Conservation (phyloP, 2,888 invertebrate genomes). For the Cataglyphis albicans region DNA sequence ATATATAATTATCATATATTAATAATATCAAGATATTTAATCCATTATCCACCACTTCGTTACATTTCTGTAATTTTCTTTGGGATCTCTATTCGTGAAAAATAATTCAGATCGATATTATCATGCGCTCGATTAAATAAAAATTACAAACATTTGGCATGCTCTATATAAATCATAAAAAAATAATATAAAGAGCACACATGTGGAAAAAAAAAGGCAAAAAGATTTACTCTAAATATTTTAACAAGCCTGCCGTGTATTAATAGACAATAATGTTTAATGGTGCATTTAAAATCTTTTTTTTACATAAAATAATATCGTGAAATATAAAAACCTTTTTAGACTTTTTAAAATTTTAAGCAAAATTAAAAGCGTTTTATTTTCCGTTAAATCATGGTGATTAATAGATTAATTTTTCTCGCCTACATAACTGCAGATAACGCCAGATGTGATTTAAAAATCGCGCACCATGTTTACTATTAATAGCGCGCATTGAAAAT, state of each 20-base stretch:
- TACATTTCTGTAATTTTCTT: slow-evolving; percentile 1
- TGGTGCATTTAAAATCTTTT: neutral
- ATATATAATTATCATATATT: neutral
- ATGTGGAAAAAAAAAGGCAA: neutral
- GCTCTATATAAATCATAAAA: neutral
- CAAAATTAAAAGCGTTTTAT: slow-evolving; percentile 3
- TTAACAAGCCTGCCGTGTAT: neutral
- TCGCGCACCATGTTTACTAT: neutral
- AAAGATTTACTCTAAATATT: neutral
- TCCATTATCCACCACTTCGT: neutral
- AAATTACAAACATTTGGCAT: neutral
- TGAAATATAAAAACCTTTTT: neutral
- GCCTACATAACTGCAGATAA: neutral
- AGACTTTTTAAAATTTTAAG: neutral
- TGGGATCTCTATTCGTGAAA: neutral
- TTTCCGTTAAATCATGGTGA: neutral
- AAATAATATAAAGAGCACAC: neutral
- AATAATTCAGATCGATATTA: neutral
- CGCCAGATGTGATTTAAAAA: neutral
- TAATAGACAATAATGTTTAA: neutral
- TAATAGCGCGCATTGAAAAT: neutral
- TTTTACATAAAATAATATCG: neutral
- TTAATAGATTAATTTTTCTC: slow-evolving; percentile 1
- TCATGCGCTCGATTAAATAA: neutral
- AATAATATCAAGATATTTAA: neutral